These are phyloP conservation scores for Crocodylus rhombifer DNA, from an alignment of 2,797 vertebrate genomes.

Conservation along the genomic window DNA sequence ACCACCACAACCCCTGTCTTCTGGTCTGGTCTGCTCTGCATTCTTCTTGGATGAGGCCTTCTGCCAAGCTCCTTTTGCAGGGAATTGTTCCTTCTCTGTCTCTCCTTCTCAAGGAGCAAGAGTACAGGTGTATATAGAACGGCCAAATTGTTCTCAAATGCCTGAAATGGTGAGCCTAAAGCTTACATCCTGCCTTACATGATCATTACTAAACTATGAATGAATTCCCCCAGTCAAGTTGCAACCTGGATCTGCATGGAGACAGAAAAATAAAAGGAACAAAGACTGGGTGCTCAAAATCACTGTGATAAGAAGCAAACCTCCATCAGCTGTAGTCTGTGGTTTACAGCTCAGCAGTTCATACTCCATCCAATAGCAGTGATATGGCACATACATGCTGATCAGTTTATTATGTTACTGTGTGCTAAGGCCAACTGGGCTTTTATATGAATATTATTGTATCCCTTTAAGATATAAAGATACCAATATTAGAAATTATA, in stretches of 20 bases:
- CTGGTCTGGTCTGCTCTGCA: too few relatives aligned
- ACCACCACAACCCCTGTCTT: too few relatives aligned
- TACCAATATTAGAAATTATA: not conserved
- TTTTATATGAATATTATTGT: not conserved
- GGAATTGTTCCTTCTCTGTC: not conserved
- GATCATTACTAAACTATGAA: not conserved
- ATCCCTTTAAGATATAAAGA: not conserved
- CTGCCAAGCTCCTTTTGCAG: not conserved
- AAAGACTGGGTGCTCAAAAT: not conserved
- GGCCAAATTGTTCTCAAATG: not conserved
- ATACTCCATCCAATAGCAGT: accelerated
- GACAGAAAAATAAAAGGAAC: not conserved
- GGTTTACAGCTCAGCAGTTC: not conserved
- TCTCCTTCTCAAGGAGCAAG: not conserved
- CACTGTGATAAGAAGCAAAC: not conserved
- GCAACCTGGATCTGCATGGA: not conserved
- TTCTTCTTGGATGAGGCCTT: not conserved
- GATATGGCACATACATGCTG: not conserved
- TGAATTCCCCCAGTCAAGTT: not conserved
- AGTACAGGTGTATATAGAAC: accelerated
- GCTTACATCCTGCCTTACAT: not conserved
- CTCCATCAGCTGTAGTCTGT: not conserved
- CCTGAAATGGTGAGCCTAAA: not conserved
- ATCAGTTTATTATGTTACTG: accelerated
- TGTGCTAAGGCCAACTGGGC: not conserved